These are phyloP conservation scores for Sylvilagus bachmani DNA, from an alignment of 2,113 vertebrate species.

Conservation along the genomic window DNA sequence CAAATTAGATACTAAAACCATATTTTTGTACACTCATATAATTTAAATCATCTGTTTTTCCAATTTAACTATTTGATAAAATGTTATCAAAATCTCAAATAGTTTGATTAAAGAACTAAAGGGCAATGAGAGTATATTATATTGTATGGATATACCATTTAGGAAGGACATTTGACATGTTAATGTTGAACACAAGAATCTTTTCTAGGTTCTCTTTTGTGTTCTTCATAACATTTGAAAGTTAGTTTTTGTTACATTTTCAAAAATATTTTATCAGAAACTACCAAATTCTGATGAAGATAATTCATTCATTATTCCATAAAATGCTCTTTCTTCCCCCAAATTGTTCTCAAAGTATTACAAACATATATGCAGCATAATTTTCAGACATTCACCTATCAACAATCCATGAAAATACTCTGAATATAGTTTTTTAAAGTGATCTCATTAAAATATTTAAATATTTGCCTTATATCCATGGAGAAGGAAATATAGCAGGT, in stretches of 20 bases:
- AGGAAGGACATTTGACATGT: not conserved
- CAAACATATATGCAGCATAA: not conserved
- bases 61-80: not conserved
- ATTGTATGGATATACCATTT: not conserved
- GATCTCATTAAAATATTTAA: not conserved
- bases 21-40: not conserved
- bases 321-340: not conserved
- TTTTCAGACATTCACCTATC: not conserved
- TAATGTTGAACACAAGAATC: not conserved
- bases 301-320: not conserved
- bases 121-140: not conserved
- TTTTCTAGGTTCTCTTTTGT: not conserved
- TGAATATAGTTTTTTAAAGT: not conserved
- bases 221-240: not conserved
- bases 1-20: not conserved
- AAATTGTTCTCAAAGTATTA: not conserved
- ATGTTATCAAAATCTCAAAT: not conserved
- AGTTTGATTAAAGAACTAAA: not conserved
- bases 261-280: not conserved
- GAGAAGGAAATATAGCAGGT: not conserved
- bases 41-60: not conserved
- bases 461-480: not conserved
- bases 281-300: not conserved
- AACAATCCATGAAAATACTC: not conserved
- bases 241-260: not conserved